Evolutionary conservation across 2,888 invertebrate genomes (phyloP), one percentile per base, ranked within the genome.

Genomic region (Acrobasis repandana): DNA sequence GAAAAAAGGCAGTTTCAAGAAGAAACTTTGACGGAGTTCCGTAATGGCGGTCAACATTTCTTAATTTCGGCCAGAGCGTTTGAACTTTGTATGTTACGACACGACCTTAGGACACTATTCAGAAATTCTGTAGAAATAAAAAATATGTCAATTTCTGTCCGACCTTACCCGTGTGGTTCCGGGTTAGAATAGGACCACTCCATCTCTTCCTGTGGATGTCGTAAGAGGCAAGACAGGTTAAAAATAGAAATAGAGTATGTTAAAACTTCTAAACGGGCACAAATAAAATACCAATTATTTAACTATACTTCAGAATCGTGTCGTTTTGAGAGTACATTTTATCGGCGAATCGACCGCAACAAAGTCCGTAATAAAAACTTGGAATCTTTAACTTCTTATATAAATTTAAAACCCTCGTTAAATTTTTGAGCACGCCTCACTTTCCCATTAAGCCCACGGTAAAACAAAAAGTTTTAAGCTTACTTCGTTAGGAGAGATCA

Each of bases 341-440:
- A 54, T 38, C 36, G 34, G 10, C 18, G 43, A 54, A 54, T 54
- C 38, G 20, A 54, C 54, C 54, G 38, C 18, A 54, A 54, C 38
- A 38, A 14, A 11, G 20, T 38, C 11, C 11, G 36, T 54, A 38
- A 38, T 38, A 38, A 18, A 38, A 54, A 43, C 54, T 54, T 38
- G 11, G 38, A 54, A 54, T 18, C 52, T 52, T 52, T 16, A 54
- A 54, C 38, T 54, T 54, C 20, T 38, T 38, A 54, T 54, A 54
- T 54, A 54, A 54, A 54, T 54, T 54, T 38, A 14, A 54, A 38
- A 1, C 54, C 2, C 36, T 43, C 38, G 20, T 15, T 43, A 54
- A 54, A 38, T 54, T 54, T 54, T 54, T 54, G 20, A 38, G 38
- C 54, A 54, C 54, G 54, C 38, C 54, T 38, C 54, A 8, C n/a